Percentiles rank a stretch among this genome's conserved stretches.
These are phyloP conservation scores for Mactromeris polynyma DNA, from an alignment of 2,888 invertebrate species.

Conservation along the genomic window DNA sequence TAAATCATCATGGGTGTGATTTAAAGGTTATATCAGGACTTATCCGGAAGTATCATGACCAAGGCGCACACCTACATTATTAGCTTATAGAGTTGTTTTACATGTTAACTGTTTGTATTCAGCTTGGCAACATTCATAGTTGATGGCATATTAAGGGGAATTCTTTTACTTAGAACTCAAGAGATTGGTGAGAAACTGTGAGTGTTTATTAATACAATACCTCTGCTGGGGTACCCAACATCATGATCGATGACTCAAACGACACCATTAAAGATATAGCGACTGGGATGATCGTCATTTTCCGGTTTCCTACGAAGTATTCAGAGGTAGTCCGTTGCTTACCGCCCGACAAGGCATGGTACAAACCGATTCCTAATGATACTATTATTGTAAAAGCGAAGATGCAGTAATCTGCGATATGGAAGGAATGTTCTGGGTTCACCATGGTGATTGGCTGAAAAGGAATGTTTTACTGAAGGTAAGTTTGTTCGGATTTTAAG, in stretches of 20 bases:
- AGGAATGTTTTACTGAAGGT: too few species aligned
- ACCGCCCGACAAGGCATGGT: constrained; percentile 88
- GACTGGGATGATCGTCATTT: constrained; percentile 86
- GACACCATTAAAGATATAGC: constrained; percentile 86
- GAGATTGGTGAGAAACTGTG: not conserved
- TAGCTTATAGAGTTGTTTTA: too few species aligned
- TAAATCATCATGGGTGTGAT: not conserved
- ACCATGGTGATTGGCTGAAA: constrained; percentile 46
- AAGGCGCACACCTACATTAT: too few species aligned
- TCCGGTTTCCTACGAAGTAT: constrained; percentile 85
- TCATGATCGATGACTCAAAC: constrained; percentile 85
- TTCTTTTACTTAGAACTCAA: too few species aligned
- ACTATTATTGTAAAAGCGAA: constrained; percentile 82
- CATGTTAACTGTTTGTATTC: too few species aligned
- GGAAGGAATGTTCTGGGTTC: constrained; percentile 48
- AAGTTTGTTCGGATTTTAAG: too few species aligned
- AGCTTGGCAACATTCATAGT: too few species aligned
- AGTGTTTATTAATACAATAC: not conserved
- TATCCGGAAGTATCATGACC: not conserved
- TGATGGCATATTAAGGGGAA: too few species aligned
- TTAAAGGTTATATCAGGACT: not conserved
- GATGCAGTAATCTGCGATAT: constrained; percentile 79
- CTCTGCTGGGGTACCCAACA: constrained; percentile 79
- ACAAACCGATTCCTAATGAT: constrained; percentile 85
- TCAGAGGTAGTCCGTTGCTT: constrained; percentile 89